Conservation (phyloP, 2,797 vertebrate genomes). For the Synanceia verrucosa region DNA sequence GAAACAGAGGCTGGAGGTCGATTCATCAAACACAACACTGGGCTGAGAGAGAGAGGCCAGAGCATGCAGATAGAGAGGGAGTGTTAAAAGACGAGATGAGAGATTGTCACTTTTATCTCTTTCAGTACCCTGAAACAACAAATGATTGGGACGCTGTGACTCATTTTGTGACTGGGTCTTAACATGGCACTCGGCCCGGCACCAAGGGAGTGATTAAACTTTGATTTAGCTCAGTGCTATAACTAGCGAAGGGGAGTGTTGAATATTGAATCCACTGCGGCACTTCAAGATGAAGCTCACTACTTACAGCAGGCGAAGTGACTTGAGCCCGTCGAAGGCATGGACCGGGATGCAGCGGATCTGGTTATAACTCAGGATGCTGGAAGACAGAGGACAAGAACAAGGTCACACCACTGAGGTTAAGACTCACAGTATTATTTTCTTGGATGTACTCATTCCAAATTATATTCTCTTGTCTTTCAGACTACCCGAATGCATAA, state of each 20-base stretch:
- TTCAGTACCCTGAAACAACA: conserved; percentile 59
- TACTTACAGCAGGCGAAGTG: conserved; percentile 96
- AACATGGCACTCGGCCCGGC: conserved; percentile 37
- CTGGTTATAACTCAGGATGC: conserved; percentile 97
- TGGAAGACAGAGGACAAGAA: conserved; percentile 65
- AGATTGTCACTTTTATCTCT: conserved; percentile 60
- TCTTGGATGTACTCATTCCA: neutral
- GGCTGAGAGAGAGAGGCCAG: conserved; percentile 41
- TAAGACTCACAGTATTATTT: neutral
- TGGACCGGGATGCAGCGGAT: conserved; percentile 94
- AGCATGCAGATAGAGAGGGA: conserved; percentile 5
- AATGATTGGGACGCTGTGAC: conserved; percentile 38
- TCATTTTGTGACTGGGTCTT: conserved; percentile 44
- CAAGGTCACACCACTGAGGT: conserved; percentile 25
- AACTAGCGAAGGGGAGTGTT: conserved; percentile 41
- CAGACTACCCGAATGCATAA: neutral
- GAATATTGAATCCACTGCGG: conserved; percentile 61
- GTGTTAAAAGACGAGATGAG: conserved; percentile 41
- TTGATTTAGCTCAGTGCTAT: conserved; percentile 61
- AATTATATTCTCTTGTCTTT: neutral
- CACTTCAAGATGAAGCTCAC: conserved; percentile 42
- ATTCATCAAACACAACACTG: conserved; percentile 76
- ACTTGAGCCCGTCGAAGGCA: conserved; percentile 91
- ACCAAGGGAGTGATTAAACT: conserved; percentile 62
- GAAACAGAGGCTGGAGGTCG: conserved; percentile 75